Evolutionary conservation across 2,888 invertebrate genomes (phyloP), one percentile per base, ranked within the genome.

Genomic region (Polylopha cassiicola): DNA sequence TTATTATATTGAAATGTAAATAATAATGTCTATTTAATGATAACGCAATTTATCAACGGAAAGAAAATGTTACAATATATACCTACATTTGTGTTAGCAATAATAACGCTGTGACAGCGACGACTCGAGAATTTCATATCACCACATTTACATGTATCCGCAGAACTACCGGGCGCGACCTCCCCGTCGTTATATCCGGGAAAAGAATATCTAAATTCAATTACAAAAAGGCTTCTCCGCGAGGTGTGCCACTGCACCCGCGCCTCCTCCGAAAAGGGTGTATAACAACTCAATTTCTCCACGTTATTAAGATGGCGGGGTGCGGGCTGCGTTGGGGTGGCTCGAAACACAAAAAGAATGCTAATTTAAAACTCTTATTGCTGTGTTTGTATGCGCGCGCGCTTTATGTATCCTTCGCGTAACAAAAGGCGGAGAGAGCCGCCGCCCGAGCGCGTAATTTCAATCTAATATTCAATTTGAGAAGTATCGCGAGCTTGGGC

Each of bases 291-390:
- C 82, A 82, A 85, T 85, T 81, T 75, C 82, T 78, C 73, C 80
- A 76, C 79, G 77, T 80, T 82, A 84, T 81, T 81, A 84, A 82
- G 81, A 78, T 71, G 69, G 65, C 61, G 71, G 79, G 75, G 74
- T 61, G 70, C 53, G 73, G 70, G 69, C 61, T 65, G 68, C 57
- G 57, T 52, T 61, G 56, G 81, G 80, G 80, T 76, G 73, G 78
- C 65, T 50, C 59, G 70, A 67, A 72, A 66, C 73, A 81, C 80
- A 82, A 82, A 82, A 85, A 85, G 80, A 82, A 84, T 82, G 84
- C 85, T 82, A 84, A 85, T 85, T 85, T 84, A 79, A 84, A 82
- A 84, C 81, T 82, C 80, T 74, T 81, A 82, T 82, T 81, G 73
- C 74, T 66, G 65, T 74, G 77, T 80, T 76, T 73, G 75, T 81